phyloP scores from a whole-genome alignment of 64 coral and sea anemone species.

The Dendronephthya gigantea region DNA sequence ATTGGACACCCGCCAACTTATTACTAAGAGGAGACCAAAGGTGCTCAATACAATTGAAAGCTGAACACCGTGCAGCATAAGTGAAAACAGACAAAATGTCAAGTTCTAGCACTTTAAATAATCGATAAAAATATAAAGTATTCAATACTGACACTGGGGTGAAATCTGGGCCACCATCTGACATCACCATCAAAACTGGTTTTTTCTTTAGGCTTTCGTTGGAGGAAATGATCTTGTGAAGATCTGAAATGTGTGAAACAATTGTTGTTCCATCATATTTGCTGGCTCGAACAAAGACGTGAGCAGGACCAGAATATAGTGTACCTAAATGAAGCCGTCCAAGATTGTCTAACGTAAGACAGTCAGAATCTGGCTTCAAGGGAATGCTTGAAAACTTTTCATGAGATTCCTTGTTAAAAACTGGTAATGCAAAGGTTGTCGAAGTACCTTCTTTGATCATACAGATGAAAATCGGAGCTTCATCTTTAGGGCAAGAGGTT shows the following conservation, averaged over 20 bases:
- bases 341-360: background rate
- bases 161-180: constrained; percentile 3
- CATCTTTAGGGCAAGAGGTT: too few species aligned
- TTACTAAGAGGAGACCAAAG: constrained; percentile 12
- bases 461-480: too few species aligned
- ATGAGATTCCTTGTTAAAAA: too few species aligned
- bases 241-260: background rate
- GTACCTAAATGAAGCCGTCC: background rate
- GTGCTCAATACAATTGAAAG: constrained; percentile 20
- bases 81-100: constrained; percentile 11
- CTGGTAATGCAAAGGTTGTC: too few species aligned
- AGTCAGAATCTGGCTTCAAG: too few species aligned
- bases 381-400: too few species aligned
- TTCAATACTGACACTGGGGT: background rate
- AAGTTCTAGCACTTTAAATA: constrained; percentile 1
- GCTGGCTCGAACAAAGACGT: background rate
- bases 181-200: background rate
- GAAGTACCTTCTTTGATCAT: too few species aligned
- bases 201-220: background rate
- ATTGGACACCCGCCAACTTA: constrained; percentile 13
- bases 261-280: constrained; percentile 14
- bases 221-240: background rate
- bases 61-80: constrained; percentile 9
- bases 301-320: background rate
- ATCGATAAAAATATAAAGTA: constrained; percentile 15